Evolutionary conservation across 2,113 vertebrate genomes (phyloP), one percentile per base, ranked within the genome.

Genomic region (Pungitius pungitius): DNA sequence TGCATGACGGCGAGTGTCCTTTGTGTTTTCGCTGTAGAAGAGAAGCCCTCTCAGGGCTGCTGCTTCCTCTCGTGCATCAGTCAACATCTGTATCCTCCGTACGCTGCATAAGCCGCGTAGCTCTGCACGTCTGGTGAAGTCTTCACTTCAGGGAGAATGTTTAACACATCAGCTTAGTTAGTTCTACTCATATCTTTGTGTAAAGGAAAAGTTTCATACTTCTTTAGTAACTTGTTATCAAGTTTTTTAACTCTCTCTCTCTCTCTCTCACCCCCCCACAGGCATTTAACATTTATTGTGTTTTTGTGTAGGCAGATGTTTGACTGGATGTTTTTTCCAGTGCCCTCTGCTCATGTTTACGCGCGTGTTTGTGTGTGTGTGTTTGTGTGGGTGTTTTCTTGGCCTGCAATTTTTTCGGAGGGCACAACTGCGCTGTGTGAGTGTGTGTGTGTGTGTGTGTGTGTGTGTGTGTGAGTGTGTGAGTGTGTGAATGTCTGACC

Each of bases 271-370:
- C 3, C 33, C 27, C 4, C 37, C 15, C 30, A 40, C 55, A 45
- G 33, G 24, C 59, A 13, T 58, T 27, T 37, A 30, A 67, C 42
- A 78, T 66, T 57, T 58, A n/a, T 11, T 70, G 69, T 64, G 47
- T 43, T 30, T 6, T 57, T 66, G 80, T 82, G 81, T 80, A 55
- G 84, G 81, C 84, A 82, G 73, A 73, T 82, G 65, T 59, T 79
- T 73, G 62, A 39, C 42, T 52, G 14, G 24, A 54, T 73, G 35
- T 62, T 49, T 49, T n/a, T 47, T 39, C 33, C 49, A 27, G n/a
- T 66, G 60, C 22, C 17, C 63, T 82, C 65, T 69, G 58, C 45
- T 69, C 45, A 18, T 75, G 10, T 17, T 2, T 42, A 22, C 14
- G 57, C 68, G 61, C 76, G 35, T 64, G 60, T 72, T 11, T 52